These are phyloP conservation scores for Charanyca ferruginea DNA, from an alignment of 2,888 invertebrate species.

Conservation along the genomic window DNA sequence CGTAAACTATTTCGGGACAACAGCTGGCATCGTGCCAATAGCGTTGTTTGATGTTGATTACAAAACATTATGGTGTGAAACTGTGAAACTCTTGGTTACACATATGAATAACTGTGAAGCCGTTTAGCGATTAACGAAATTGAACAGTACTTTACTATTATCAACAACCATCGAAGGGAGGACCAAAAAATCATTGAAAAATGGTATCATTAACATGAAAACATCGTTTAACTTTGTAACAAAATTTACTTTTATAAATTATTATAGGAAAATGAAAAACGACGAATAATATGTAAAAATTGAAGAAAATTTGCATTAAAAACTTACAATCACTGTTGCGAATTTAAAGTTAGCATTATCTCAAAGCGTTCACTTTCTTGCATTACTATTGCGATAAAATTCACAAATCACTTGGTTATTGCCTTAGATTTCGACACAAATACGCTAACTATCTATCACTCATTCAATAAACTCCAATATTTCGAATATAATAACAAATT, in stretches of 20 bases:
- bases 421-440: neutral
- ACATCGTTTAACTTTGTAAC: neutral
- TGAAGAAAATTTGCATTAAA: too few relatives aligned
- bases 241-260: constrained; percentile 4
- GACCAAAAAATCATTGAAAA: neutral
- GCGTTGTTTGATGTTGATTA: constrained; percentile 75
- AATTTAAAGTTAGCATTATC: constrained; percentile 24
- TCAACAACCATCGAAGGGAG: neutral
- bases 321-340: constrained; percentile 51
- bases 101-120: neutral
- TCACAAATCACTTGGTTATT: constrained; percentile 6
- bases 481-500: too few relatives aligned
- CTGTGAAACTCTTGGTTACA: constrained; percentile 34
- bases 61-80: constrained; percentile 70
- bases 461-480: neutral
- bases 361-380: constrained; percentile 28
- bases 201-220: neutral
- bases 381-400: constrained; percentile 10
- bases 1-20: constrained; percentile 82
- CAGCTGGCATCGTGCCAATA: constrained; percentile 81
- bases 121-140: neutral
- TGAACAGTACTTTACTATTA: neutral
- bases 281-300: constrained; percentile 21
- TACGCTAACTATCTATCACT: neutral
- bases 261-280: neutral